Percentiles rank a stretch among this genome's conserved stretches.
Evolutionary conservation across 2,888 invertebrate species (phyloP).

Genomic region (Clusia tigrina): DNA sequence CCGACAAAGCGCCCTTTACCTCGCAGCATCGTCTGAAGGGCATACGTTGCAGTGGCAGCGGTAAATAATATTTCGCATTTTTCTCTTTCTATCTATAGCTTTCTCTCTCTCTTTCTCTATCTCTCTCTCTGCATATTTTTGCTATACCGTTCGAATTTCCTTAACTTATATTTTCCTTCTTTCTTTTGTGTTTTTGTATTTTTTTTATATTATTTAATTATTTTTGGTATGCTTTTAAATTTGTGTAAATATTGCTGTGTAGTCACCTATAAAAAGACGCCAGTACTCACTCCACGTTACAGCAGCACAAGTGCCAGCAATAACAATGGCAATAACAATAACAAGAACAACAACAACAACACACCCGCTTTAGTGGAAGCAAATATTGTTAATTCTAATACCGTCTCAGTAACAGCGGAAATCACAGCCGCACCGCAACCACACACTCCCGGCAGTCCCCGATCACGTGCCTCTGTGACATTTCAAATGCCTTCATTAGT

Average conservation of each 20-base stretch:
- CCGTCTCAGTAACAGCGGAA: conserved; percentile 32
- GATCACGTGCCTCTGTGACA: conserved; percentile 54
- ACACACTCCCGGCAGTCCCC: conserved; percentile 37
- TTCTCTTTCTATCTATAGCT: conserved; percentile 16
- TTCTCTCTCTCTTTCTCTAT: neutral
- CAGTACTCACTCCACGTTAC: conserved; percentile 40
- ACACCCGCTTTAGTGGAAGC: conserved; percentile 9
- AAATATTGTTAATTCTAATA: conserved; percentile 27
- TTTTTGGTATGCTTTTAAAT: conserved; percentile 33
- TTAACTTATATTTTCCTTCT: conserved; percentile 39
- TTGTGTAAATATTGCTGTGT: conserved; percentile 64
- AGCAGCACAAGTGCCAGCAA: conserved; percentile 15
- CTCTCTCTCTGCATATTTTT: neutral
- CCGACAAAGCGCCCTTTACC: conserved; percentile 43
- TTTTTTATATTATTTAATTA: conserved; percentile 37
- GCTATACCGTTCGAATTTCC: conserved; percentile 17
- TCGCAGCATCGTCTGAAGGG: conserved; percentile 61
- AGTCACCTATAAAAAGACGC: conserved; percentile 85
- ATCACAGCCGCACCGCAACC: conserved; percentile 13
- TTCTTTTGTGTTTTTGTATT: conserved; percentile 31
- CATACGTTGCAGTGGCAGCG: conserved; percentile 62
- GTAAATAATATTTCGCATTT: conserved; percentile 45
- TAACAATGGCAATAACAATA: conserved; percentile 37
- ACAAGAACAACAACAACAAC: conserved; percentile 30
- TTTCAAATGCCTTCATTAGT: conserved; percentile 53